Percentiles rank a stretch among this genome's conserved stretches.
Conservation (phyloP, 2,888 invertebrate species). For the Tillus elongatus region DNA sequence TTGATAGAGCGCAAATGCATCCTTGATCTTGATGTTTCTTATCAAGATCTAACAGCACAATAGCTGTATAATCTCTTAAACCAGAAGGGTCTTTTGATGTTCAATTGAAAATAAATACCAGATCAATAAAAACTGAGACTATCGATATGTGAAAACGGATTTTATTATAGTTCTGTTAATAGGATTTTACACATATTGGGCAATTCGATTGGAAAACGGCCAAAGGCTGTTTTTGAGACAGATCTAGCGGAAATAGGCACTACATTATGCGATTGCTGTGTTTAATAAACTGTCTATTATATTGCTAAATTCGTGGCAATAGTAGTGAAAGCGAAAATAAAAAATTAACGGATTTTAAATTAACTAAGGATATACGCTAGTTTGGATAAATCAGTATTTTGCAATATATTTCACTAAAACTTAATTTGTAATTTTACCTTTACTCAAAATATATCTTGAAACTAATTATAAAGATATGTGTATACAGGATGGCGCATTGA, state of each 20-base stretch:
- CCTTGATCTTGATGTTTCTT: slow-evolving; percentile 30
- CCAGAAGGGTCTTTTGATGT: slow-evolving; percentile 40
- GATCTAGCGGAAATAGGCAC: neutral
- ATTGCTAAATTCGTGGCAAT: too few relatives aligned
- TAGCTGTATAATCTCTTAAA: slow-evolving; percentile 37
- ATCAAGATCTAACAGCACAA: slow-evolving; percentile 35
- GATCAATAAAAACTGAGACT: slow-evolving; percentile 27
- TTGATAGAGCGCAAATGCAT: slow-evolving; percentile 13
- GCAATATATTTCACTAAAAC: too few relatives aligned
- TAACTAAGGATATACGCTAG: too few relatives aligned
- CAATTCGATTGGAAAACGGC: slow-evolving; percentile 22
- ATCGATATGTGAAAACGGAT: slow-evolving; percentile 25
- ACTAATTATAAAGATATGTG: too few relatives aligned
- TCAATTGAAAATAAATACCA: slow-evolving; percentile 37
- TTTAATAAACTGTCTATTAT: too few relatives aligned
- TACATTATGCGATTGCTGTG: too few relatives aligned
- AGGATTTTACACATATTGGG: slow-evolving; percentile 34
- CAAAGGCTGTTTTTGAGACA: slow-evolving; percentile 1
- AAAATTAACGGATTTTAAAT: too few relatives aligned
- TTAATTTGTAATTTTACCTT: too few relatives aligned
- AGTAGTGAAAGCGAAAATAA: too few relatives aligned
- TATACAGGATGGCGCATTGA: too few relatives aligned
- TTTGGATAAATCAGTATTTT: too few relatives aligned
- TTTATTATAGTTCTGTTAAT: slow-evolving; percentile 27
- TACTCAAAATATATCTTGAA: too few relatives aligned